phyloP scores from a whole-genome alignment of 2,888 invertebrate genomes.

The Crioceris asparagi region DNA sequence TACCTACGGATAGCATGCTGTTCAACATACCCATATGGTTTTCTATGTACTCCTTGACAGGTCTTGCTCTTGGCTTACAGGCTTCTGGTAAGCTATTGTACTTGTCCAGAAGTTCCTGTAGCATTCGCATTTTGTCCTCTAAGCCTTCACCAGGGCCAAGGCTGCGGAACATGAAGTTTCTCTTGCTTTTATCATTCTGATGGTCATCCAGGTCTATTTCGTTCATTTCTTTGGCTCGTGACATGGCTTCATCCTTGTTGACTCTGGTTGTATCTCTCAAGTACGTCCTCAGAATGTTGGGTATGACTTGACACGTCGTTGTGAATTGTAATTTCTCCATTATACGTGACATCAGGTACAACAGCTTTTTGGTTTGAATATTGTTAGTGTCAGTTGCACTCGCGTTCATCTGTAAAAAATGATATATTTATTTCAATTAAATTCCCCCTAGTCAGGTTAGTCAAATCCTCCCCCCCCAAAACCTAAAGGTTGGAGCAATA shows the following conservation, averaged over 20 bases:
- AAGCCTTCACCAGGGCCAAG: constrained; percentile 14
- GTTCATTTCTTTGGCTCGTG: constrained; percentile 21
- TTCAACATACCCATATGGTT: constrained; percentile 29
- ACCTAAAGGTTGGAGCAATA: too few species aligned
- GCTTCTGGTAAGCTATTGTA: constrained; percentile 28
- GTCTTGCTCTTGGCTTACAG: constrained; percentile 30
- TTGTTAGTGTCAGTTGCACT: constrained; percentile 7
- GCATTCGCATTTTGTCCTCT: constrained; percentile 18
- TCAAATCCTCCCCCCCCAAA: too few species aligned
- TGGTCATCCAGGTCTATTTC: constrained; percentile 19
- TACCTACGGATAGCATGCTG: constrained; percentile 11
- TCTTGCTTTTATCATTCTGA: constrained; percentile 20
- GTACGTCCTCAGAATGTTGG: constrained; percentile 15
- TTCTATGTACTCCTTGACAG: constrained; percentile 32
- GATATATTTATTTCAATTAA: too few species aligned
- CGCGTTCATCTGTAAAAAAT: too few species aligned
- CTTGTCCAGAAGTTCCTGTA: constrained; percentile 27
- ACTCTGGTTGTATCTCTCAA: constrained; percentile 18
- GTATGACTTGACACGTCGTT: constrained; percentile 20
- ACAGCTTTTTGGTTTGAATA: constrained; percentile 12
- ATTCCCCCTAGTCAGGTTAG: too few species aligned
- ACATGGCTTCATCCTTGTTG: constrained; percentile 16
- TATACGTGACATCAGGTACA: constrained; percentile 18
- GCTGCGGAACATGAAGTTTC: constrained; percentile 22
- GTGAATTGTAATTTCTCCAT: constrained; percentile 18